Percentiles rank a stretch among this genome's conserved stretches.
Conservation (phyloP, 2,888 invertebrate genomes). For the Leptopterna dolabrata region DNA sequence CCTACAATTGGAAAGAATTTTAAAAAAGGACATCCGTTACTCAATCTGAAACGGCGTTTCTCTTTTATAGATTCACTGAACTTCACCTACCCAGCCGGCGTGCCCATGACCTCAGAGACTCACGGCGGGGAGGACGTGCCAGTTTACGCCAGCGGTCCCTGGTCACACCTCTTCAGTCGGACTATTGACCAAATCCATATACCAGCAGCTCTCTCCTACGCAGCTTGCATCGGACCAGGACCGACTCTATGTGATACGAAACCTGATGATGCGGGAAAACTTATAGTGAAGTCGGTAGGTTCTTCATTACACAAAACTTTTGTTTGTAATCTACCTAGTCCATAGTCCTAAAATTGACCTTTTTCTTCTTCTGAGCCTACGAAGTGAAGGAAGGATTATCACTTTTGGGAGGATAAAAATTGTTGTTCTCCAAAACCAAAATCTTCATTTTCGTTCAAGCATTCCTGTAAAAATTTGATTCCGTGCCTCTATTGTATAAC, state of each 20-base stretch:
- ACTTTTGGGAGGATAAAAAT: too few relatives aligned
- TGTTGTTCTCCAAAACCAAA: too few relatives aligned
- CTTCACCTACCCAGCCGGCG: constrained; percentile 59
- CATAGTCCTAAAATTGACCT: not conserved
- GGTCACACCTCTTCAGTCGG: constrained; percentile 82
- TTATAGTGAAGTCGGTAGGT: not conserved
- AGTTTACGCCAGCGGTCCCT: constrained; percentile 78
- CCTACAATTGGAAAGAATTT: too few relatives aligned
- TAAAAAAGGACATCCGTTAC: not conserved
- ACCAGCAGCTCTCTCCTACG: constrained; percentile 80
- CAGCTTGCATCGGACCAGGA: constrained; percentile 75
- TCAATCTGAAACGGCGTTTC: not conserved
- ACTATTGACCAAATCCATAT: constrained; percentile 83
- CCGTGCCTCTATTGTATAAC: too few relatives aligned
- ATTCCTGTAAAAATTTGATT: too few relatives aligned
- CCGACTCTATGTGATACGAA: constrained; percentile 25
- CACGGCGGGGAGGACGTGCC: constrained; percentile 64
- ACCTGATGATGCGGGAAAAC: not conserved
- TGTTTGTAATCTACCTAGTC: not conserved
- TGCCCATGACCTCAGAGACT: constrained; percentile 58
- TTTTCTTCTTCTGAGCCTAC: not conserved
- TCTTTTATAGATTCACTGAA: constrained; percentile 21
- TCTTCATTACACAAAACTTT: not conserved
- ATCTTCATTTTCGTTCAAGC: too few relatives aligned
- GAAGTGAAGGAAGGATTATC: too few relatives aligned